Conservation (phyloP, 2,113 vertebrate genomes). For the Oreotrochilus melanogaster region DNA sequence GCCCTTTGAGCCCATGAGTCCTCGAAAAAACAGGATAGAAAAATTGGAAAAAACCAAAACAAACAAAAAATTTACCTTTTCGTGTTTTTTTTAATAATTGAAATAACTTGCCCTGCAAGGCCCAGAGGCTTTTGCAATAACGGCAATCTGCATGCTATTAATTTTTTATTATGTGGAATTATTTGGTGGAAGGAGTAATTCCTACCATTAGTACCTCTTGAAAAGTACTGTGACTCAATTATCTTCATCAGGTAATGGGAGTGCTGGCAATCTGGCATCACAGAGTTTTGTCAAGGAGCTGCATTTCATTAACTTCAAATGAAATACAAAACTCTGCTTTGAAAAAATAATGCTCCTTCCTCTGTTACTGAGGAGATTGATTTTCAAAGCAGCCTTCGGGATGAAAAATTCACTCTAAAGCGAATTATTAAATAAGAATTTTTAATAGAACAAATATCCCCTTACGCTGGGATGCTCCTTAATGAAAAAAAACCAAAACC, state of each 20-base stretch:
- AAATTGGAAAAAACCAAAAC: background rate
- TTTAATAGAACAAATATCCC: slow-evolving; percentile 56
- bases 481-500: slow-evolving; percentile 12
- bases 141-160: slow-evolving; percentile 29
- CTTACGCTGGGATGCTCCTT: background rate
- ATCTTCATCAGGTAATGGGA: background rate
- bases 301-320: background rate
- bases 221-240: slow-evolving; percentile 9
- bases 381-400: slow-evolving; percentile 1
- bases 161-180: slow-evolving; percentile 38
- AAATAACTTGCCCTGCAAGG: background rate
- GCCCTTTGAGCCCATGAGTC: rapidly evolving
- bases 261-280: background rate
- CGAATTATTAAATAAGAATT: slow-evolving; percentile 48
- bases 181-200: slow-evolving; percentile 32
- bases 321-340: background rate
- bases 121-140: slow-evolving; percentile 1
- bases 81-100: slow-evolving; percentile 7
- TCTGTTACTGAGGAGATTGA: background rate
- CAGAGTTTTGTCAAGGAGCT: background rate
- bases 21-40: background rate
- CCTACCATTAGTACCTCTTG: background rate
- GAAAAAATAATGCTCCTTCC: background rate
- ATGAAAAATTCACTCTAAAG: background rate
- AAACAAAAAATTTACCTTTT: background rate